Percentiles rank a stretch among this genome's conserved stretches.
Conservation (phyloP, 1,140 invertebrate genomes). For the Drosophila takahashii region DNA sequence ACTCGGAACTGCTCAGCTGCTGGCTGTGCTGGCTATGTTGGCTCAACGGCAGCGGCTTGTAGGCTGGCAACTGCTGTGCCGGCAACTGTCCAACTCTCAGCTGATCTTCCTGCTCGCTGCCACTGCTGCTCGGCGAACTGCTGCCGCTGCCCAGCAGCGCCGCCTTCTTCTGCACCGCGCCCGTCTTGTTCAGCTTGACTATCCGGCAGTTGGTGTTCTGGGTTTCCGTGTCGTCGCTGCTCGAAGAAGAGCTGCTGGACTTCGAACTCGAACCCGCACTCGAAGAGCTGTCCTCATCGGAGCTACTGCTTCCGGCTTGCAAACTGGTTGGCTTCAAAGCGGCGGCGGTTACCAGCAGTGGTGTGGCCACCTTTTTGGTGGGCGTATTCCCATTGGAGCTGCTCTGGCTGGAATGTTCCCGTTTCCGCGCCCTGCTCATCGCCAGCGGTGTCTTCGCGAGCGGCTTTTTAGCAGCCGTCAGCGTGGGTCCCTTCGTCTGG, state of each 20-base stretch:
- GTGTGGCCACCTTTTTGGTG: conserved; percentile 51
- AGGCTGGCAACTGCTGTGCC: conserved; percentile 15
- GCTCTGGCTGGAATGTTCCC: conserved; percentile 58
- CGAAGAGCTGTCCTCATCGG: conserved; percentile 61
- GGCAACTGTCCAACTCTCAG: conserved; percentile 18
- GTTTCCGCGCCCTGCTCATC: conserved; percentile 34
- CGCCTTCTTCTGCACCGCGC: conserved; percentile 12
- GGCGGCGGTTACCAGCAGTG: conserved; percentile 16
- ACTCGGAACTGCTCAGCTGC: conserved; percentile 57
- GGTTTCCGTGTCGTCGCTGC: conserved; percentile 54
- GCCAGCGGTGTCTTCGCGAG: conserved; percentile 45
- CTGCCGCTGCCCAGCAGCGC: conserved; percentile 22
- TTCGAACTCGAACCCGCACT: conserved; percentile 60
- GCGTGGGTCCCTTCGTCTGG: conserved; percentile 72
- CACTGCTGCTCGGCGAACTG: conserved; percentile 31
- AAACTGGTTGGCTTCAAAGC: neutral
- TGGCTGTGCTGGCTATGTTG: too few species aligned
- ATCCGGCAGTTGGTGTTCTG: conserved; percentile 30
- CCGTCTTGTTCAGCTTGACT: conserved; percentile 49
- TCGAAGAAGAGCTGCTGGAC: conserved; percentile 52
- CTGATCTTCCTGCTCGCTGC: conserved; percentile 27
- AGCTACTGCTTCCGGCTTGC: conserved; percentile 35
- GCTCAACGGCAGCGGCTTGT: conserved; percentile 28
- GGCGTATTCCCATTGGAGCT: conserved; percentile 73
- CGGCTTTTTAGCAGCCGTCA: conserved; percentile 77